Percentiles rank a stretch among this genome's conserved stretches.
These are phyloP conservation scores for Oscheius sp. DNA, from an alignment of 2,888 invertebrate species.

Conservation along the genomic window DNA sequence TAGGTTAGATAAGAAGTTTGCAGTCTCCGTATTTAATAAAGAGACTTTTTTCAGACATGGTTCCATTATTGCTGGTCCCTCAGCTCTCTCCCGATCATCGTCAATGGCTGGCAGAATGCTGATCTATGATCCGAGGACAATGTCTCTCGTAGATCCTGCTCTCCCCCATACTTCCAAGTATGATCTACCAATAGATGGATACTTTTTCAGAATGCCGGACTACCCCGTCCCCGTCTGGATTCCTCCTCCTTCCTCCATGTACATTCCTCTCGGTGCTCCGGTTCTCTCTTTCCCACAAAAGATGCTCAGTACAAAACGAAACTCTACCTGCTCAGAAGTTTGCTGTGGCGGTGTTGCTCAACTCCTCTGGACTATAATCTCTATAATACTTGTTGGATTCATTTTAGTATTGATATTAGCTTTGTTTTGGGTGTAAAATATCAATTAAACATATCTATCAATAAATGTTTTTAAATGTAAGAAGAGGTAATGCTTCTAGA, in stretches of 20 bases:
- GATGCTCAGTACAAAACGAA: neutral
- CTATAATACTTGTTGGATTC: slow-evolving; percentile 23
- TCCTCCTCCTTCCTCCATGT: slow-evolving; percentile 24
- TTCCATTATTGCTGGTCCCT: neutral
- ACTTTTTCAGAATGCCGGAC: slow-evolving; percentile 22
- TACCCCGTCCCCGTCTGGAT: slow-evolving; percentile 26
- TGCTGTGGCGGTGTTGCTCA: slow-evolving; percentile 30
- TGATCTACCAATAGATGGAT: neutral
- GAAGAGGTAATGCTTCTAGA: too few species aligned
- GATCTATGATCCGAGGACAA: slow-evolving; percentile 28
- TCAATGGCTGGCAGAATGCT: slow-evolving; percentile 27
- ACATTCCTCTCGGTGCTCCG: slow-evolving; percentile 31
- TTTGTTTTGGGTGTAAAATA: slow-evolving; percentile 21
- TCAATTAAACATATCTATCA: neutral
- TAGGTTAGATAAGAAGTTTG: neutral
- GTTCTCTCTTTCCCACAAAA: slow-evolving; percentile 17
- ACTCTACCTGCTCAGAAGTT: slow-evolving; percentile 24
- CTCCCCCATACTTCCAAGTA: slow-evolving; percentile 18
- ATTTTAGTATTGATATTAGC: slow-evolving; percentile 25
- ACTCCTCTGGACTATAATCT: slow-evolving; percentile 28
- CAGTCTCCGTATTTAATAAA: neutral
- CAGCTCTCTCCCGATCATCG: slow-evolving; percentile 11
- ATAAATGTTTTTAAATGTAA: too few species aligned
- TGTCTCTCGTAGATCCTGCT: slow-evolving; percentile 29
- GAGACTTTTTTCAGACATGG: slow-evolving; percentile 15